Base-by-base conservation (phyloP, 2,797 vertebrate genomes). In the Todus mexicanus region DNA sequence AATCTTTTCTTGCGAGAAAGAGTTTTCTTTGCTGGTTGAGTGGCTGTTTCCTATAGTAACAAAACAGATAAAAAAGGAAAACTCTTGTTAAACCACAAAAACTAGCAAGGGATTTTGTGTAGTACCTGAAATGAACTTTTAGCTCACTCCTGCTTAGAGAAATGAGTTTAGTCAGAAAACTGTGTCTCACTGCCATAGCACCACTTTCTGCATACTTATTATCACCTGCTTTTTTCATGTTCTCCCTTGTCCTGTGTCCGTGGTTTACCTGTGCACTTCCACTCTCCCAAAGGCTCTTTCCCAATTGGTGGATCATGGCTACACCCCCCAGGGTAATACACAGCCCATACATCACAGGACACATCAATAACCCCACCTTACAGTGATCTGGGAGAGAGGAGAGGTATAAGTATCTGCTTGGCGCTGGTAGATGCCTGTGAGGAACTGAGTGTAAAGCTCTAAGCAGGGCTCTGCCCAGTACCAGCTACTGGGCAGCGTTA, bases 1-100 rank as follows among this genome's bases (percentile, higher is more conserved):
- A 75, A 76, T 82, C 61, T 88, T 86, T 72, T 51, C 73, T 89
- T 91, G 38, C 59, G n/a, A n/a, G n/a, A n/a, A 83, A 76, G 65
- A 74, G 31, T 51, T 65, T 84, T 79, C 61, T 93, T 90, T 82
- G 35, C 76, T 73, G 43, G 10, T 47, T 83, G 87, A 82, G 33
- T 51, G 42, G 56, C 66, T 93, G 80, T 91, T 92, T 91, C 64
- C 68, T 93, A 79, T 66, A 80, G 79, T 91, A 86, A 90, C 73
- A 79, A 91, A 92, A 81, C 33, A 88, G 85, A 90, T 63, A 11
- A 59, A 75, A 88, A 89, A 48, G 8, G 42, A 86, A 93, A 84
- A 13, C 11, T 23, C 51, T 81, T 73, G 37, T 78, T 71, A 86
- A 91, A 84, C 31, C 47, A 80, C 37, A 75, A 66, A 92, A 88